These are phyloP conservation scores for Ectropis crepuscularia DNA, from an alignment of 2,888 invertebrate species.

Conservation along the genomic window DNA sequence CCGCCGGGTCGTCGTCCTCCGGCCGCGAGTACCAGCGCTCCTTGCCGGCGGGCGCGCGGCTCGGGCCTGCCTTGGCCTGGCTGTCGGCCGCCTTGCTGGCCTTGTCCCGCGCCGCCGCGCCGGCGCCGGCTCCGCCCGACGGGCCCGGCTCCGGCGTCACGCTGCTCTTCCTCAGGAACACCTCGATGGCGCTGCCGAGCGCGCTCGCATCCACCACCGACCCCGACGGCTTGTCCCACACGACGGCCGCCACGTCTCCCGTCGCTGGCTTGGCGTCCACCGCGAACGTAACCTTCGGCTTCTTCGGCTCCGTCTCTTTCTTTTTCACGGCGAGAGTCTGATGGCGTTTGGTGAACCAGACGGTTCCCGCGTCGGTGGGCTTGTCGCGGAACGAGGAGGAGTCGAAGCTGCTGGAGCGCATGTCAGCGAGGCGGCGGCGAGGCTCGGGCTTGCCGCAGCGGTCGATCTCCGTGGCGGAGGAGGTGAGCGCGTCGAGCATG, in stretches of 20 bases:
- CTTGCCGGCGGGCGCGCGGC: conserved; percentile 55
- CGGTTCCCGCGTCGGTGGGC: conserved; percentile 81
- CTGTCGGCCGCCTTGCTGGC: conserved; percentile 62
- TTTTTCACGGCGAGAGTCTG: conserved; percentile 89
- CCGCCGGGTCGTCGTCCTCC: conserved; percentile 89
- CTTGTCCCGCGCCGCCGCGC: conserved; percentile 52
- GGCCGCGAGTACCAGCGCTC: conserved; percentile 87
- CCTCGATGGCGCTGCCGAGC: conserved; percentile 93
- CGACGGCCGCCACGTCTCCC: conserved; percentile 85
- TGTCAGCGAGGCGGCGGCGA: conserved; percentile 86
- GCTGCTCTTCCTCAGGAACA: conserved; percentile 88
- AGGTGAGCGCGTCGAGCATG: conserved; percentile 91
- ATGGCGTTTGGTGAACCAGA: conserved; percentile 92
- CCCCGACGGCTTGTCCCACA: conserved; percentile 91
- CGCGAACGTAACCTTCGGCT: conserved; percentile 84
- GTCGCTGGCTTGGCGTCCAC: conserved; percentile 86
- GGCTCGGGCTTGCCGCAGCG: conserved; percentile 87
- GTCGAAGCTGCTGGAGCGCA: conserved; percentile 94
- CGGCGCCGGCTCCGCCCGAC: no score
- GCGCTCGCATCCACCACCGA: conserved; percentile 92
- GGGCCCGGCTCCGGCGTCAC: conserved; percentile 71
- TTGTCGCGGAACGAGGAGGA: conserved; percentile 88
- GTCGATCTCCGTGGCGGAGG: conserved; percentile 92
- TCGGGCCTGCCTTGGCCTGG: conserved; percentile 66
- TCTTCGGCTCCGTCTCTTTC: conserved; percentile 79